Evolutionary conservation across 2,113 vertebrate species (phyloP), one percentile per base, ranked within the genome.

Genomic region (Bungarus multicinctus): DNA sequence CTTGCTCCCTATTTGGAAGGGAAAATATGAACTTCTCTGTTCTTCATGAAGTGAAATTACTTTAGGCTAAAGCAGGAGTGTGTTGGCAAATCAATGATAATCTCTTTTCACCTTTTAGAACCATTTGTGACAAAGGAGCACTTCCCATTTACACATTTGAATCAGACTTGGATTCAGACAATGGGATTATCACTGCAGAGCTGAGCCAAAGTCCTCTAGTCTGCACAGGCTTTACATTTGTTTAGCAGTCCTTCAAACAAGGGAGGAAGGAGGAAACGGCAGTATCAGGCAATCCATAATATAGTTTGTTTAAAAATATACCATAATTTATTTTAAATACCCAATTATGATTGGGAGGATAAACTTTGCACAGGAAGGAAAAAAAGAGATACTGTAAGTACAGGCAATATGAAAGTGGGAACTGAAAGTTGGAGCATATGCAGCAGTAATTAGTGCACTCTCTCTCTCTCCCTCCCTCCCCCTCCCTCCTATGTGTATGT

Each of bases 1-100:
- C 45, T 89, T 95, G 92, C 11, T 60, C 55, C 53, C 60, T 94
- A 14, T 93, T 96, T 95, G 60, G 74, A 91, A 90, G 87, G 90
- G 74, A 45, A 3, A 25, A 60, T 39, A 47, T 58, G 57, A 12
- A 34, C 2, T 43, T 85, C 5, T 7, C 86, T 2, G 5, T 43
- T 92, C 93, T 43, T 57, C 88, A 85, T 34, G 89, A 92, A 16
- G 0, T 7, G 2, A 25, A 93, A 89, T 53, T 85, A 20, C 2
- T 90, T 45, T 12, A 86, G 90, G 53, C 43, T 53, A 43, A 85
- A 39, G n/a, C 25, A 18, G 9, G 12, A 54, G 30, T 53, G 52
- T 50, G 43, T 34, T 87, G 60, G 54, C 55, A 90, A 93, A 93
- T 88, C 87, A 74, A 91, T 34, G 22, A 74, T 57, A 45, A 90